These are phyloP conservation scores for Petrocephalus microphthalmus DNA, from an alignment of 2,113 vertebrate genomes.

Conservation along the genomic window DNA sequence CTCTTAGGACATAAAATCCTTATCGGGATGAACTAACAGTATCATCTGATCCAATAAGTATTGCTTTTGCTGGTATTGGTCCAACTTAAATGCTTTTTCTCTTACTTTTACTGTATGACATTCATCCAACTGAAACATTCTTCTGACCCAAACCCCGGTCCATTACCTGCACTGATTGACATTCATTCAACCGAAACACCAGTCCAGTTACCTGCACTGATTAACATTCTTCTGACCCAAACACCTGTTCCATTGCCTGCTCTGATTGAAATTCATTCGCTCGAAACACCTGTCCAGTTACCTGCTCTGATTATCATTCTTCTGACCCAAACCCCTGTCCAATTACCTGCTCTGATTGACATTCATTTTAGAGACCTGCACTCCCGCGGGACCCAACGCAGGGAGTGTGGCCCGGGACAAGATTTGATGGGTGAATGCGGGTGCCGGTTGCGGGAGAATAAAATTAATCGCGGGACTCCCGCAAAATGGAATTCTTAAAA, in stretches of 20 bases:
- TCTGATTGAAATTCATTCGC: too few species aligned
- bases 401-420: too few species aligned
- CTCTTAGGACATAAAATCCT: background rate
- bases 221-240: too few species aligned
- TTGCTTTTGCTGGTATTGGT: background rate
- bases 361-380: too few species aligned
- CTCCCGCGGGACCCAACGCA: too few species aligned
- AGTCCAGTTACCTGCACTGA: background rate
- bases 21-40: background rate
- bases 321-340: background rate
- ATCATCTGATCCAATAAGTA: background rate
- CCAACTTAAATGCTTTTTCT: background rate
- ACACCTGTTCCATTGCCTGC: background rate
- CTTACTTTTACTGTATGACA: background rate
- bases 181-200: too few species aligned
- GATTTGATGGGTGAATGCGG: too few species aligned
- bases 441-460: too few species aligned
- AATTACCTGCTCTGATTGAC: background rate
- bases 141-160: too few species aligned
- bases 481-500: too few species aligned
- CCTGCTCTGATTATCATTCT: background rate
- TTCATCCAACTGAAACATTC: too few species aligned
- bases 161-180: background rate
- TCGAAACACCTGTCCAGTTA: background rate
- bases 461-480: too few species aligned